Base-by-base conservation (phyloP, 2,797 vertebrate species). In the Mormyrus proboscirostris region DNA sequence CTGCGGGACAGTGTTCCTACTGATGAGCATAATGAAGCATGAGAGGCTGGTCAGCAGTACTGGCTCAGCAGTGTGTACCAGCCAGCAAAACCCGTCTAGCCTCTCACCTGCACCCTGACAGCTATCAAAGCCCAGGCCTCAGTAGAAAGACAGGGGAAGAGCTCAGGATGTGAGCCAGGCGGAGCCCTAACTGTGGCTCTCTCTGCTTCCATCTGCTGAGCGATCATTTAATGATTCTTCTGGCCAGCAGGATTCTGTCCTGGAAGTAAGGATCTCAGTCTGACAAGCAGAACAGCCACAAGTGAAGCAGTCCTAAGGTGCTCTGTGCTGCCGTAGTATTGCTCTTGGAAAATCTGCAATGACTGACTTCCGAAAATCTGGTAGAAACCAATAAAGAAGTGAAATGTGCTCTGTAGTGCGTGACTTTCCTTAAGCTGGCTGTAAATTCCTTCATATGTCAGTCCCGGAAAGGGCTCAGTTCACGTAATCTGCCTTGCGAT, bases 391-490 rank as follows among this genome's bases (percentile, higher is more conserved):
- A 89, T 53, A 89, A 76, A 85, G 89, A 50, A 82, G 41, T 88
- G 79, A 49, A 59, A 59, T 83, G 12, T 65, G 59, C 86, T 41
- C 14, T 16, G 16, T 25, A 83, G 59, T 41, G 82, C 19, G 10
- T 44, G 41, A 59, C 73, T 88, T 82, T n/a, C 50, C 55, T 51
- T 33, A 82, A 88, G 22, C 86, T 49, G 57, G 29, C 38, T 33
- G 38, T 84, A 88, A 89, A 89, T 88, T 89, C 89, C 16, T 87
- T 73, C 50, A 89, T 76, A 53, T 88, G 89, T 88, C 73, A 50
- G 22, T 50, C 51, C 16, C 82, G 8, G 86, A 88, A 88, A 83
- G 8, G 44, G 33, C 57, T 51, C 16, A 2, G 25, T 76, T 89
- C 65, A 14, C 84, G 41, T 89, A 57, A 89, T 57, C 59, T 89